Base-by-base conservation (phyloP, 2,888 invertebrate species). In the Lithophane leautieri region DNA sequence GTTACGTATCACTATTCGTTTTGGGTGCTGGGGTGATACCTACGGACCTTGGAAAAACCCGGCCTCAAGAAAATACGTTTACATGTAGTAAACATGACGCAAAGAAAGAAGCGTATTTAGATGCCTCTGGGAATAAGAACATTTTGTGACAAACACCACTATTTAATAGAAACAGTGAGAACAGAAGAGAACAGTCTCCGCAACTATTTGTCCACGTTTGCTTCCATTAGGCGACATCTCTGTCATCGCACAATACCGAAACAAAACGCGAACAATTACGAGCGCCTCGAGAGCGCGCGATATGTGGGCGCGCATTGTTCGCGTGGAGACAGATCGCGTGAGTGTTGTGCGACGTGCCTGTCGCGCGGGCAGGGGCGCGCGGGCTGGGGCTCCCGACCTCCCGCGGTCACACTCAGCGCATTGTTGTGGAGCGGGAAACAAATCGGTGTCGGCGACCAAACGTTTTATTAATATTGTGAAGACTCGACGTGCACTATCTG, bases 261-360 rank as follows among this genome's bases (percentile, higher is more conserved):
- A 81, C 71, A 81, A 77, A 81, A 71, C 65, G 60, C 77, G 47
- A 76, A 69, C 71, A 81, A 77, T 81, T 71, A 71, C 77, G n/a
- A 34, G 34, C 25, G 67, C 28, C 81, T 63, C 63, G 56, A 70
- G 70, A 70, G 56, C 47, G 47, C 40, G 70, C 71, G 74, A 70
- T 70, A 60, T 73, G 74, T 81, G 74, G 61, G n/a, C 63, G 78
- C 19, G 65, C 54, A 69, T 81, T 81, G 81, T 81, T 81, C 71
- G 58, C 70, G 56, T 25, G 42, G 54, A 56, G 77, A 81, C 50
- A 40, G 19, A 81, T 81, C 63, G 63, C 47, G 63, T 70, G 63
- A n/a, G 67, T 14, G 28, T 14, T 25, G 50, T 22, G 22, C 42
- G 40, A 34, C 3, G 47, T 7, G 22, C 25, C 56, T 1, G 42